Base-by-base conservation (phyloP, 2,797 vertebrate genomes). In the Betta splendens region DNA sequence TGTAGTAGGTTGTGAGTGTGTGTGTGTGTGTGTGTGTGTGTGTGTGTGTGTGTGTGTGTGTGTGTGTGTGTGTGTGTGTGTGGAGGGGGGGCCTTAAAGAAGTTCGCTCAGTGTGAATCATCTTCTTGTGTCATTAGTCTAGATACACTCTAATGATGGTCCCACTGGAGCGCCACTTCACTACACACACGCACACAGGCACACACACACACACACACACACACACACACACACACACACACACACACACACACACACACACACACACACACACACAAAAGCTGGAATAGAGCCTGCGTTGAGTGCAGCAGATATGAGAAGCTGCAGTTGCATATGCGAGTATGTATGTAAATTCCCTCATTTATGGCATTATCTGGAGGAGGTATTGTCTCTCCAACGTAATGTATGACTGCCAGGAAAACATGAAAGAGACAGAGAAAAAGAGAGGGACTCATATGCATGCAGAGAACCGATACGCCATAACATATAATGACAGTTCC, bases 331-430 rank as follows among this genome's bases (percentile, higher is more conserved):
- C 80, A 72, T 77, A 83, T 84, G 82, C 61, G 84, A 79, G 80
- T 81, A 82, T 88, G 87, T 91, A 92, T 92, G 91, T 92, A 92
- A 92, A 92, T 92, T 88, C 86, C 80, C 87, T 90, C 90, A 91
- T 92, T 93, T 91, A 91, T 83, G 72, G 90, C 89, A 91, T 93
- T 92, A 92, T 91, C 89, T 91, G 89, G 89, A 91, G 90, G 89
- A 91, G 90, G 86, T 87, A 89, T 88, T 93, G 91, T 91, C 91
- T 91, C 88, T 88, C 81, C 75, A 77, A 77, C 57, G 71, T 90
- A 91, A 91, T 91, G 86, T 85, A 88, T 76, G 73, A 81, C 81
- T 87, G 82, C 81, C 80, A 84, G 77, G 72, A 77, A 83, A 81
- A 80, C 85, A 87, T 88, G 86, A 88, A 89, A 89, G 87, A 44